phyloP scores from a whole-genome alignment of 2,113 vertebrate genomes.

The Solenodon paradoxus region DNA sequence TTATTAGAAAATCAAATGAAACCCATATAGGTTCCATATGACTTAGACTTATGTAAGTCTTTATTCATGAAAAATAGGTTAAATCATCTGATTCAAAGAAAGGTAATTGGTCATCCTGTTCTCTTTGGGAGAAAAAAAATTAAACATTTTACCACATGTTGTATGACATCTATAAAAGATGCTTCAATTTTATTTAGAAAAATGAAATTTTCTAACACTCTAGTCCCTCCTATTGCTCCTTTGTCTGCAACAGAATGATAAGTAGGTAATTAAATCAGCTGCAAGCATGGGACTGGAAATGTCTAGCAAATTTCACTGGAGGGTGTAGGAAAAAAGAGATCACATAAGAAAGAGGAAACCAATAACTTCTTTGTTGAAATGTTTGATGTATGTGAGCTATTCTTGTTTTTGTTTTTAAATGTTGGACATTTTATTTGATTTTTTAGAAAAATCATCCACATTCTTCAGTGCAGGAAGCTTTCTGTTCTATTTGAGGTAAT shows the following conservation, averaged over 20 bases:
- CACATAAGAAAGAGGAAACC: neutral
- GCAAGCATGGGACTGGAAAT: neutral
- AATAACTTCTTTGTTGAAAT: neutral
- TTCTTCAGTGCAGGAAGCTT: neutral
- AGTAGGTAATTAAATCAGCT: neutral
- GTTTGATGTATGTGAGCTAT: neutral
- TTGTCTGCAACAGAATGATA: neutral
- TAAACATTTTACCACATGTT: neutral
- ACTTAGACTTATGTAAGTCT: neutral
- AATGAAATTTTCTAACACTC: neutral
- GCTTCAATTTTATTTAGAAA: neutral
- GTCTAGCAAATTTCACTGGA: neutral
- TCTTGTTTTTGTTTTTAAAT: neutral
- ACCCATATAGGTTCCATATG: neutral
- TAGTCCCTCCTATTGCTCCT: neutral
- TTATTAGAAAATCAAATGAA: neutral
- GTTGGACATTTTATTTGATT: neutral
- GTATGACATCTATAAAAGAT: neutral
- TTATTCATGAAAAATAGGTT: neutral
- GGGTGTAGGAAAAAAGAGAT: neutral
- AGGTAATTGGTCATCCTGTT: neutral
- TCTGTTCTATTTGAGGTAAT: neutral
- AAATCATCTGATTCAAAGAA: neutral
- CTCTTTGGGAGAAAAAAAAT: neutral
- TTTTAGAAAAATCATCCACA: neutral